Percentiles rank a stretch among this genome's conserved stretches.
Evolutionary conservation across 2,113 vertebrate species (phyloP).

Genomic region (Rhea pennata): DNA sequence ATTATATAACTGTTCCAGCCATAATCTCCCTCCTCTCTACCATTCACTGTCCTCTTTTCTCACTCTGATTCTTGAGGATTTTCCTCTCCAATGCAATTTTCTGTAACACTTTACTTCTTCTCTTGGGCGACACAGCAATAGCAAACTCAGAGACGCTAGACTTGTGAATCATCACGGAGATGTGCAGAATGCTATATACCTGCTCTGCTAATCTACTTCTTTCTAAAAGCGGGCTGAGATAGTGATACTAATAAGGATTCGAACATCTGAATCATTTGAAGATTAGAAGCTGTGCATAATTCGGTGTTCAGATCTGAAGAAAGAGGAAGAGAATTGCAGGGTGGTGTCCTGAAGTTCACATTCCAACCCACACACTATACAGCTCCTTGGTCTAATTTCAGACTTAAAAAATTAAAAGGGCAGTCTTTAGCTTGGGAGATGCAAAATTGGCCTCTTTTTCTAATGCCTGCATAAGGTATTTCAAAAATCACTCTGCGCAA

Average conservation of each 20-base stretch:
- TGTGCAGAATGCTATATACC: rapidly evolving
- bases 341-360: background rate
- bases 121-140: background rate
- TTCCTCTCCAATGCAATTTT: background rate
- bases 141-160: background rate
- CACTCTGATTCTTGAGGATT: background rate
- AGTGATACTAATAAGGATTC: background rate
- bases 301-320: background rate
- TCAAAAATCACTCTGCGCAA: background rate
- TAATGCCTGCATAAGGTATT: background rate
- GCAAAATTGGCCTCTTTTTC: background rate
- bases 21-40: background rate
- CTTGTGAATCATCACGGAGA: background rate
- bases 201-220: background rate
- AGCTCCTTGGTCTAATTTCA: background rate
- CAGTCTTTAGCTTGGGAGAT: background rate
- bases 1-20: background rate
- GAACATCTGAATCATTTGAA: background rate
- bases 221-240: background rate
- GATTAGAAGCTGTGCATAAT: background rate
- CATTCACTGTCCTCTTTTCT: background rate
- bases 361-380: background rate
- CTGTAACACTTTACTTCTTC: background rate
- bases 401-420: background rate
- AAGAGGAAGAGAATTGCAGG: background rate